Evolutionary conservation across 2,888 invertebrate genomes (phyloP), one percentile per base, ranked within the genome.

Genomic region (Pediacus dermestoides): DNA sequence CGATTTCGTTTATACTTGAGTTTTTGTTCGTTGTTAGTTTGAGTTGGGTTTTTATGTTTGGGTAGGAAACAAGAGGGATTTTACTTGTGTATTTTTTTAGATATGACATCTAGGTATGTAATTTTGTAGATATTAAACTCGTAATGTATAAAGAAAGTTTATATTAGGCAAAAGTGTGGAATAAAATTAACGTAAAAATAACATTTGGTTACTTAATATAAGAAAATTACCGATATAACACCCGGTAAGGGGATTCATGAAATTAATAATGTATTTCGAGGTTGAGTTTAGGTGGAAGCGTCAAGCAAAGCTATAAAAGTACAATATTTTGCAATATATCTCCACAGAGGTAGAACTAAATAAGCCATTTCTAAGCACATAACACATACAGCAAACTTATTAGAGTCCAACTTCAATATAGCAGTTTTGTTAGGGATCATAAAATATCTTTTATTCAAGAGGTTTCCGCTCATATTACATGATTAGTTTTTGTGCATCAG

Each of bases 361-460:
- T 57, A 53, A 56, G 61, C 62, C 60, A 63, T 63, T 63, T 57
- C 61, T 63, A 63, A 61, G 62, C 62, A 49, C 57, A 61, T 61
- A 61, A 60, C 59, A 58, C 58, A 61, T 58, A 61, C 54, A 58
- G 50, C 49, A 50, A 52, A 53, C 59, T 61, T 62, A 62, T 63
- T 63, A 61, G 60, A 58, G 53, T 52, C 54, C 52, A 52, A 58
- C 58, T 54, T 47, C 53, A 54, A 55, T 55, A 55, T 57, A 50
- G 51, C 53, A 50, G 57, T 57, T 59, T 58, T 53, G 57, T 58
- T 52, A 53, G 52, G 46, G 50, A n/a, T 50, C 55, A 53, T 59
- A 57, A 57, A 57, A 55, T 57, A 63, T 63, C 59, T 63, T 63
- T 63, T 63, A 63, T 63, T 63, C 63, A 63, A 51, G 46, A 61